Base-by-base conservation (phyloP, 1,140 invertebrate genomes). In the Papilio machaon region DNA sequence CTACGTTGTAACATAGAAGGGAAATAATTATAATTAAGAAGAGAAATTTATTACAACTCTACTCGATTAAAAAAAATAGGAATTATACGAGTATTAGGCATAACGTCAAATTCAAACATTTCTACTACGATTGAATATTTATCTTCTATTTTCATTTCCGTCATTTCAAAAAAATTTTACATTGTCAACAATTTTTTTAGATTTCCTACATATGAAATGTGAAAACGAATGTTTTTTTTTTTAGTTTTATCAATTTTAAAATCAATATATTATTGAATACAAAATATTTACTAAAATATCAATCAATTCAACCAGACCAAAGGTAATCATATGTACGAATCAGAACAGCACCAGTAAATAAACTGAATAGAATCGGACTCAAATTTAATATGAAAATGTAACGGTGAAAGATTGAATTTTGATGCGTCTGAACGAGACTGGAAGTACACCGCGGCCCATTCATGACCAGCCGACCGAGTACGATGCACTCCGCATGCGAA, bases 381-480 rank as follows among this genome's bases (percentile, higher is more conserved):
- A 90, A 91, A 90, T 90, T 91, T 85, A 89, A 88, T 91, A 91
- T 91, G 86, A 86, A 87, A 85, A 84, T 86, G 85, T 87, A 81
- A 86, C 83, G 86, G 87, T 85, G 84, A 87, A 89, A 90, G 89
- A 91, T 91, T 90, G 89, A 90, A 91, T 90, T 88, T 90, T 88
- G 89, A 87, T 90, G 88, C 83, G 86, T 88, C 80, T 81, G 80
- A 80, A 76, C 81, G 74, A 79, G 77, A 76, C 83, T 64, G 64
- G 60, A 81, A 81, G 80, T 73, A 58, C 80, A 80, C 85, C 78
- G 83, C 49, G 83, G 78, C 70, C 80, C 83, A 92, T 91, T 91
- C 87, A 88, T 10, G 78, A 67, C 64, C 87, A 85, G 38, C 85
- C 88, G 84, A 88, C 85, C 91, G 90, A 87, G 76, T 80, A 82